Percentiles rank a stretch among this genome's conserved stretches.
These are phyloP conservation scores for Phenganax marumi DNA, from an alignment of 92 coral and sea anemone genomes.

Conservation along the genomic window DNA sequence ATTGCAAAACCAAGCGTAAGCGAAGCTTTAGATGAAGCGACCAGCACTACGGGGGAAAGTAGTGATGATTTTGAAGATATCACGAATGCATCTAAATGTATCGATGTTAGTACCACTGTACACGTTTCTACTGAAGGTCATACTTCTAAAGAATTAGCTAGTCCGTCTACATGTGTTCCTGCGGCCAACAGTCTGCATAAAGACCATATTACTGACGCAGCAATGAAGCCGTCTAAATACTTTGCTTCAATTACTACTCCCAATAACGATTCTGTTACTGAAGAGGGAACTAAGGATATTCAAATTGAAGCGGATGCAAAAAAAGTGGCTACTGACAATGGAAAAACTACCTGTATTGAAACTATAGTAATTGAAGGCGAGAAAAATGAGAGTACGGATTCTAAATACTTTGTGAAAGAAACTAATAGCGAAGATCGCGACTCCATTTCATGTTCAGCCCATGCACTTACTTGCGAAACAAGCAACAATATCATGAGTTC, in stretches of 20 bases:
- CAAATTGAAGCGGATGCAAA: not conserved
- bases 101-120: not conserved
- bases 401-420: not conserved
- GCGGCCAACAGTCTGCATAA: too few relatives aligned
- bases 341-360: not conserved
- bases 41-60: constrained; percentile 29
- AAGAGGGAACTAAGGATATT: not conserved
- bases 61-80: constrained; percentile 20
- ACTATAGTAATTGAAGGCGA: not conserved
- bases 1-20: constrained; percentile 18
- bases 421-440: not conserved
- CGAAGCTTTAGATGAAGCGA: constrained; percentile 9
- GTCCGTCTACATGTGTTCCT: too few relatives aligned
- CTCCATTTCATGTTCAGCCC: not conserved
- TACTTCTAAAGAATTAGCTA: not conserved
- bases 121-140: not conserved
- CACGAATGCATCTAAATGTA: not conserved
- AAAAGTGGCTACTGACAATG: not conserved
- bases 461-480: too few relatives aligned
- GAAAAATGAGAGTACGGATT: not conserved
- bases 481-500: not conserved
- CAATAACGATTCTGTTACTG: too few relatives aligned
- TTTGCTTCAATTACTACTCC: too few relatives aligned
- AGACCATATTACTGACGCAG: too few relatives aligned
- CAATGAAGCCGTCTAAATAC: too few relatives aligned